Percentiles rank a stretch among this genome's conserved stretches.
phyloP scores from a whole-genome alignment of 2,888 invertebrate genomes.

The Pegoplata infirma region DNA sequence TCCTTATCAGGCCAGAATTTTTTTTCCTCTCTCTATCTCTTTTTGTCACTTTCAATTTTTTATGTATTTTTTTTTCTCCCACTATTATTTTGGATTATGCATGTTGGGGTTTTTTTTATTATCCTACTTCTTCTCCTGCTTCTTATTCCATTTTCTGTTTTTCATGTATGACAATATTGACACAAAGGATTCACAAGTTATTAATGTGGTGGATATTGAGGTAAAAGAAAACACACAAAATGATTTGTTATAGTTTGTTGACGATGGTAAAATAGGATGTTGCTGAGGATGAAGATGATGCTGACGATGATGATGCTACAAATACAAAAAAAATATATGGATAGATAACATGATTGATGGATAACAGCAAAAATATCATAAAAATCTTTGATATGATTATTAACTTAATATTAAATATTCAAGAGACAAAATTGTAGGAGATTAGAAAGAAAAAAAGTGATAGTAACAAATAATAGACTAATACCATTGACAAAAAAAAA shows the following conservation, averaged over 20 bases:
- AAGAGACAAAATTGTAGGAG: slow-evolving; percentile 18
- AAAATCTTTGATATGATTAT: slow-evolving; percentile 52
- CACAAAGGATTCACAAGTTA: slow-evolving; percentile 62
- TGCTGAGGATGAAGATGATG: not conserved
- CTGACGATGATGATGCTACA: slow-evolving; percentile 14
- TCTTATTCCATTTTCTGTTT: too few species aligned
- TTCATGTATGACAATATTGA: slow-evolving; percentile 60
- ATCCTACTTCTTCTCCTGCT: slow-evolving; percentile 23
- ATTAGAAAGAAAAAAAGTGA: too few species aligned
- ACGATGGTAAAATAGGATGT: too few species aligned
- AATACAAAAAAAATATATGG: not conserved
- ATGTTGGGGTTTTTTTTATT: slow-evolving; percentile 26
- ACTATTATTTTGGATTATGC: slow-evolving; percentile 41
- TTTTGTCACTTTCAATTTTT: not conserved
- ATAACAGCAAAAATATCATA: slow-evolving; percentile 28
- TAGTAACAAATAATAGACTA: too few species aligned
- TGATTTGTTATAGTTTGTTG: slow-evolving; percentile 49
- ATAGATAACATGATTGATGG: slow-evolving; percentile 55
- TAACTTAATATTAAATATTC: slow-evolving; percentile 51
- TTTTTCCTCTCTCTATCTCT: slow-evolving; percentile 41
- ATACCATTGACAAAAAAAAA: too few species aligned
- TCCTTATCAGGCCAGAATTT: slow-evolving; percentile 45
- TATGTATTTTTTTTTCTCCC: not conserved
- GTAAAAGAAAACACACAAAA: slow-evolving; percentile 51
- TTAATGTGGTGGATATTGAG: slow-evolving; percentile 62